Evolutionary conservation across 2,888 invertebrate genomes (phyloP).

Genomic region (Drosophila paracracens): DNA sequence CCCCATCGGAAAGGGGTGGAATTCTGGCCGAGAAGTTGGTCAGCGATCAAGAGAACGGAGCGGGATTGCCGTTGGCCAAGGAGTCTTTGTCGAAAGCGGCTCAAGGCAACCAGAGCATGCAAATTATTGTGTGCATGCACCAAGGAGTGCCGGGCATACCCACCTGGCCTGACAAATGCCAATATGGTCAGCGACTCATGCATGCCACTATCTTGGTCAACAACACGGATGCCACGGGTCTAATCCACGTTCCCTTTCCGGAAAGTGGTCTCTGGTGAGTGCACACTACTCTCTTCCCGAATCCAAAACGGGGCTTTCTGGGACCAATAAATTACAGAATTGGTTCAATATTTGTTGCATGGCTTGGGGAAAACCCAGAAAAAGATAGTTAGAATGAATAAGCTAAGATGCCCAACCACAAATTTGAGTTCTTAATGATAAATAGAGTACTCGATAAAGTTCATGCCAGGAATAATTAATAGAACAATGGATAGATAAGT

Average conservation of each 20-base stretch:
- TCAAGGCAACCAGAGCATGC: conserved; percentile 84
- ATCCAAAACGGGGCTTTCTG: background rate
- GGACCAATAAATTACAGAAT: background rate
- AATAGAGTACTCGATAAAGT: background rate
- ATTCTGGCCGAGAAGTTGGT: conserved; percentile 83
- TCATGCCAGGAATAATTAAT: background rate
- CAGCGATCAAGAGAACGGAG: conserved; percentile 60
- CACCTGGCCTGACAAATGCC: conserved; percentile 88
- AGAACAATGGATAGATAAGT: background rate
- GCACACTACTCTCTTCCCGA: background rate
- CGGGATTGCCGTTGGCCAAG: conserved; percentile 13
- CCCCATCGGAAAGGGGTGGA: conserved; percentile 70
- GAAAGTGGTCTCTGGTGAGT: conserved; percentile 92
- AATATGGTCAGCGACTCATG: conserved; percentile 86
- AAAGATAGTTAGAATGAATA: background rate
- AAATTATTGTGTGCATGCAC: conserved; percentile 88
- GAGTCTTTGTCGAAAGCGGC: conserved; percentile 37
- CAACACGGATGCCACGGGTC: conserved; percentile 88
- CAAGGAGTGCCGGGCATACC: conserved; percentile 87
- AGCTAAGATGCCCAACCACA: too few relatives aligned
- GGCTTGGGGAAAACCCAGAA: background rate
- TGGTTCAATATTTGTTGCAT: background rate
- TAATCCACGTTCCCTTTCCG: conserved; percentile 91
- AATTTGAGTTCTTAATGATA: too few relatives aligned
- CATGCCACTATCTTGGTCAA: conserved; percentile 88